Evolutionary conservation across 2,113 vertebrate genomes (phyloP).

Genomic region (Triplophysa tibetana): DNA sequence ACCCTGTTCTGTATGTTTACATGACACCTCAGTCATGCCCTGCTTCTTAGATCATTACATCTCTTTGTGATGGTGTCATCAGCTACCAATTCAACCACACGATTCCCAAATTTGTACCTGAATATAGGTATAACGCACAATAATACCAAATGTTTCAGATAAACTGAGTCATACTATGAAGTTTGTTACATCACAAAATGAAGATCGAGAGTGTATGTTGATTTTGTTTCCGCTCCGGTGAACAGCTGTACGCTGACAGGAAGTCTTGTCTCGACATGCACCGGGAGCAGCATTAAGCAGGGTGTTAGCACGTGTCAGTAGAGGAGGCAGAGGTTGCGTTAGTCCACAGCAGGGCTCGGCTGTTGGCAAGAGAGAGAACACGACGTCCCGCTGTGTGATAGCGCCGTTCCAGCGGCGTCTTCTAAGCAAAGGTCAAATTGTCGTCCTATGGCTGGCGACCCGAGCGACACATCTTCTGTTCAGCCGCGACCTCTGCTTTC

Average conservation of each 20-base stretch:
- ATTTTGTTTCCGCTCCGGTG: neutral
- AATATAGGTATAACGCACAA: neutral
- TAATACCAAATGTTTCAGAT: neutral
- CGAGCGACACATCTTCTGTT: slow-evolving; percentile 39
- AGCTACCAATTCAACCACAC: neutral
- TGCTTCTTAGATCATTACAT: too few relatives aligned
- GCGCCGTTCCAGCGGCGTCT: slow-evolving; percentile 40
- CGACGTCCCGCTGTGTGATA: slow-evolving; percentile 48
- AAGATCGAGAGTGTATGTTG: neutral
- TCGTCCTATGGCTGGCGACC: slow-evolving; percentile 44
- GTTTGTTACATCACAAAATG: neutral
- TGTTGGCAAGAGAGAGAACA: slow-evolving; percentile 52
- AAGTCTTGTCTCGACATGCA: slow-evolving; percentile 18
- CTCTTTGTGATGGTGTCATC: too few relatives aligned
- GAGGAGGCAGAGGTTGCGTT: slow-evolving; percentile 45
- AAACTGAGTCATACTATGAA: neutral
- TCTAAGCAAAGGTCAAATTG: slow-evolving; percentile 37
- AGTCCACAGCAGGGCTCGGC: slow-evolving; percentile 7
- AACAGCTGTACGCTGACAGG: neutral
- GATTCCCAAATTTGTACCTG: neutral
- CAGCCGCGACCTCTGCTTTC: slow-evolving; percentile 50
- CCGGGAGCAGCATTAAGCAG: slow-evolving; percentile 16
- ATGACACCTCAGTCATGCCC: too few relatives aligned
- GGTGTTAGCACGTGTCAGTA: slow-evolving; percentile 30
- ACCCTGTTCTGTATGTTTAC: too few relatives aligned